Evolutionary conservation across 2,113 vertebrate species (phyloP), one percentile per base, ranked within the genome.

Genomic region (Thinocorus orbignyianus): DNA sequence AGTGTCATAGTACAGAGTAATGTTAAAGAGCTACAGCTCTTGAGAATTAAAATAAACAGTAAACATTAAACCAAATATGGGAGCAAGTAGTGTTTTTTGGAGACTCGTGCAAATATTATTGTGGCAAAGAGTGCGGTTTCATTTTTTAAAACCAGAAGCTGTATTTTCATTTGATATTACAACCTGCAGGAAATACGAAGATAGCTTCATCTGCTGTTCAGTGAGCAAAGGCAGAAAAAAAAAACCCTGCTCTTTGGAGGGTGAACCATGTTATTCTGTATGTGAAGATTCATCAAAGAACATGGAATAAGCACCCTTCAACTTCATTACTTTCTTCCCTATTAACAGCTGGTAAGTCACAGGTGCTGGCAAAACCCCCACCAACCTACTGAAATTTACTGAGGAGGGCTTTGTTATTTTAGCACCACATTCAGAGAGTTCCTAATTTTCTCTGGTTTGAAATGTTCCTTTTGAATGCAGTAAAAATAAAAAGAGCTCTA

Each of bases 361-460:
- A 98, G 96, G 97, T 97, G 94, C 22, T 7, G 25, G 92, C 91
- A 89, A 93, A 96, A 97, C 65, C 28, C 26, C 64, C 87, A 73
- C 37, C 61, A 90, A 69, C 68, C 44, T 28, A 49, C 70, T 77
- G 69, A 92, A 96, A 89, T 81, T 76, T 94, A 73, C 69, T 55
- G 30, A 68, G 33, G 72, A 96, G 51, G 24, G 74, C 64, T 97
- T 96, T 97, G 87, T 88, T 97, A 86, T 97, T 98, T 96, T 97
- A 97, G 95, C 87, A 93, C 62, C 74, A 65, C 64, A 41, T 96
- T 92, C 93, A 89, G 76, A 95, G 88, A 91, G 88, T 65, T 94
- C 92, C 95, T 97, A 91, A 96, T 98, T 97, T 94, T 88, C 94
- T 97, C 54, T 55, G 86, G 86, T 95, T 97, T 91, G 73, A 98